These are phyloP conservation scores for Hydriomena furcata DNA, from an alignment of 2,888 invertebrate genomes.

Conservation along the genomic window DNA sequence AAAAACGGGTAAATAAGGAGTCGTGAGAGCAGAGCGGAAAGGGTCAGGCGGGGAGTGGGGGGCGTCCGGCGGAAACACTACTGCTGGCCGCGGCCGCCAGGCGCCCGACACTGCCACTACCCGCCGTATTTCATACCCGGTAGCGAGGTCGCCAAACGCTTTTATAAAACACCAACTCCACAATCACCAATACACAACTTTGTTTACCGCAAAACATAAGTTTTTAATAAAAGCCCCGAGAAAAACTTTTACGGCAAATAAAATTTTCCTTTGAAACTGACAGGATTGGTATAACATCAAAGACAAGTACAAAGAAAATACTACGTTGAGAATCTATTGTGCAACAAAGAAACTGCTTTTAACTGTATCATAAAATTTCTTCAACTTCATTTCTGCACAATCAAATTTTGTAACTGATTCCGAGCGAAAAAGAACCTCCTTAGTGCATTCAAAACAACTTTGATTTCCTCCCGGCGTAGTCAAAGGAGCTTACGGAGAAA, in stretches of 20 bases:
- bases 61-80: conserved; percentile 62
- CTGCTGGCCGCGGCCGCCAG: conserved; percentile 50
- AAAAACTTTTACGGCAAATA: conserved; percentile 27
- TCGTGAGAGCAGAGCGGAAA: conserved; percentile 61
- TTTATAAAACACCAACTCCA: conserved; percentile 55
- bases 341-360: conserved; percentile 1
- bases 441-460: conserved; percentile 65
- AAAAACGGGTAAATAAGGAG: conserved; percentile 80
- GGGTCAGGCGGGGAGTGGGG: conserved; percentile 50
- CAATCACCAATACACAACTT: conserved; percentile 40
- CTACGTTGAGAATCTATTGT: not conserved
- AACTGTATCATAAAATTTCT: not conserved
- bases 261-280: conserved; percentile 16
- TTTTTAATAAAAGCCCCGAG: conserved; percentile 38
- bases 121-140: conserved; percentile 52
- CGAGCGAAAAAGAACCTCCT: conserved; percentile 35
- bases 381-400: not conserved
- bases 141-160: conserved; percentile 42
- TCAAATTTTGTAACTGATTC: conserved; percentile 13
- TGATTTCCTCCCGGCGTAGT: conserved; percentile 69
- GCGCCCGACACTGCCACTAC: conserved; percentile 37
- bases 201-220: conserved; percentile 36
- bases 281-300: conserved; percentile 16
- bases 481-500: conserved; percentile 74
- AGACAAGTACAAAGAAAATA: not conserved